Evolutionary conservation across 1,140 invertebrate species (phyloP).

Genomic region (Euwallacea similis): DNA sequence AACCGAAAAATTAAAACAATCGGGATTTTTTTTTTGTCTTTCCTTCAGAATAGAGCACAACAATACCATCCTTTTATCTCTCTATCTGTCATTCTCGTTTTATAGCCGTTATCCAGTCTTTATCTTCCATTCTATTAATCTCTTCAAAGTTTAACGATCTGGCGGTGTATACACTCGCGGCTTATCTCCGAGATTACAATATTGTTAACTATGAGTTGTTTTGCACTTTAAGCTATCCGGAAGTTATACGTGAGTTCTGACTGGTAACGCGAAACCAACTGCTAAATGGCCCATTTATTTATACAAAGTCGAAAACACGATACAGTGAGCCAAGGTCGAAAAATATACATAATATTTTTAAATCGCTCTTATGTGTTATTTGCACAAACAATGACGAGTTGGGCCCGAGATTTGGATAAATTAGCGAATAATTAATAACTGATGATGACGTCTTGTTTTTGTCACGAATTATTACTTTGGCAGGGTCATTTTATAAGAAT

Average conservation of each 20-base stretch:
- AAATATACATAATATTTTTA: constrained; percentile 21
- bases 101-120: constrained; percentile 20
- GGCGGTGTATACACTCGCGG: background rate
- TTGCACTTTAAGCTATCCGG: background rate
- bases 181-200: constrained; percentile 13
- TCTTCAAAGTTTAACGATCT: constrained; percentile 32
- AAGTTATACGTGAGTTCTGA: constrained; percentile 12
- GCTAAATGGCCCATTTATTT: constrained; percentile 14
- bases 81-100: constrained; percentile 16
- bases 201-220: constrained; percentile 3
- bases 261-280: constrained; percentile 7
- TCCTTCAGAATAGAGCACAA: constrained; percentile 18
- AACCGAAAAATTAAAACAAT: constrained; percentile 35
- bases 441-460: no score
- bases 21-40: constrained; percentile 23
- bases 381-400: background rate
- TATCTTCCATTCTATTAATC: constrained; percentile 27
- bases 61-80: constrained; percentile 22
- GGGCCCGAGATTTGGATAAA: no score
- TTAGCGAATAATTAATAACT: no score
- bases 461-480: no score
- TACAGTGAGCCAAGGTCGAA: constrained; percentile 9
- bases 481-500: no score
- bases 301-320: constrained; percentile 10
- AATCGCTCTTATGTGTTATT: background rate